Evolutionary conservation across 1,140 invertebrate species (phyloP).

Genomic region (Eupristina koningsbergeri): DNA sequence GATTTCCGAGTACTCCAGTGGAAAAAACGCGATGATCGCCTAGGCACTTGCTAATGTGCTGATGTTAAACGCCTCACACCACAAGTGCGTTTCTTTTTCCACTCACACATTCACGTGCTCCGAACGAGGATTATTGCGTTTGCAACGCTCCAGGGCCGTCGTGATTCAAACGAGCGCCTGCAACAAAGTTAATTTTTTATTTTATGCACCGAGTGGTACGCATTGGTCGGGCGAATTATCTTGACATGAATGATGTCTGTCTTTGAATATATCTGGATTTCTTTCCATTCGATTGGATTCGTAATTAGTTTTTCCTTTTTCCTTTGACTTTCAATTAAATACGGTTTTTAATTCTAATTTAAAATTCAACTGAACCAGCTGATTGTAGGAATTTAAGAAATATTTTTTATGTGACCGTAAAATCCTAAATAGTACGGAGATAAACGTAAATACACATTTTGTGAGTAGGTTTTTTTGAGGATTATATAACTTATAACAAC

Average conservation of each 20-base stretch:
- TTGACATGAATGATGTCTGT: neutral
- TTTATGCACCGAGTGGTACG: neutral
- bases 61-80: constrained; percentile 58
- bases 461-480: too few species aligned
- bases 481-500: too few species aligned
- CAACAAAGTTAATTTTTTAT: constrained; percentile 3
- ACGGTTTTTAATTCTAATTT: too few species aligned
- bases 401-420: too few species aligned
- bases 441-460: too few species aligned
- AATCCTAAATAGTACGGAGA: too few species aligned
- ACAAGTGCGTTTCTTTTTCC: too few species aligned
- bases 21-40: constrained; percentile 15
- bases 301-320: too few species aligned
- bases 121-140: constrained; percentile 25
- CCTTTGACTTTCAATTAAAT: too few species aligned
- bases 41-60: constrained; percentile 67
- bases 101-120: neutral
- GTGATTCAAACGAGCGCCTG: neutral
- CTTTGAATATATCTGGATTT: neutral
- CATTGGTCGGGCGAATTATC: neutral
- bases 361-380: too few species aligned
- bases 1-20: constrained; percentile 42
- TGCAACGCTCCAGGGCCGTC: constrained; percentile 39
- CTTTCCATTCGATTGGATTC: too few species aligned
- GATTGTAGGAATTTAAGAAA: too few species aligned